phyloP scores from a whole-genome alignment of 1,140 invertebrate species.

The Megalonaias nervosa region DNA sequence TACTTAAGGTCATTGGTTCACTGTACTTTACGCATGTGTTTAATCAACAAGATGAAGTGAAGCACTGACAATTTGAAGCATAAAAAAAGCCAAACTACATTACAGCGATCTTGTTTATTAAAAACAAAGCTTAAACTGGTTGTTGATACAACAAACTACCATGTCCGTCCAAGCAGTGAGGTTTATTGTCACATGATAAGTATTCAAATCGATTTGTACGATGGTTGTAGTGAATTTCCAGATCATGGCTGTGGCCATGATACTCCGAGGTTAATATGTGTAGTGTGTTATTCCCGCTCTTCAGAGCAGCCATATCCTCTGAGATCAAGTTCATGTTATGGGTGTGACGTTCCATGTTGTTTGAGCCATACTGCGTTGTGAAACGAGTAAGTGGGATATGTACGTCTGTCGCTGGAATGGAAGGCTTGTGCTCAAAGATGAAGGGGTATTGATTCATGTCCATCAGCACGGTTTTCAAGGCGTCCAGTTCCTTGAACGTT shows the following conservation, averaged over 20 bases:
- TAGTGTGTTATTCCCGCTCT: neutral
- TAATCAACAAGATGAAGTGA: too few relatives aligned
- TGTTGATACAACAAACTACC: too few relatives aligned
- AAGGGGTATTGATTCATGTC: conserved; percentile 32
- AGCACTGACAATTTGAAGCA: too few relatives aligned
- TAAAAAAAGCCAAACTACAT: too few relatives aligned
- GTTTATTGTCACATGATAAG: neutral
- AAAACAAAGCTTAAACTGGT: too few relatives aligned
- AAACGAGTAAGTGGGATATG: too few relatives aligned
- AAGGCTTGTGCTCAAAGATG: conserved; percentile 22
- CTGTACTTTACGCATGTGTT: too few relatives aligned
- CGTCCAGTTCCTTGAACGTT: conserved; percentile 56
- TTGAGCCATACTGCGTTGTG: too few relatives aligned
- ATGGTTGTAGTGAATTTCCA: neutral
- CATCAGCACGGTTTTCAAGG: conserved; percentile 54
- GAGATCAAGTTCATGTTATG: conserved; percentile 35
- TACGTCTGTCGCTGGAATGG: too few relatives aligned
- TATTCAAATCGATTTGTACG: neutral
- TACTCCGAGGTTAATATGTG: conserved; percentile 21
- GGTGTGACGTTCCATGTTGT: conserved; percentile 1
- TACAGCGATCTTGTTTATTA: too few relatives aligned
- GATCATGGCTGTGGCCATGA: conserved; percentile 35
- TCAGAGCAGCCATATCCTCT: conserved; percentile 14
- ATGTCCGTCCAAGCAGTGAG: conserved; percentile 3
- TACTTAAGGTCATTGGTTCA: too few relatives aligned